Base-by-base conservation (phyloP, 2,113 vertebrate genomes). In the Morphnarchus princeps region DNA sequence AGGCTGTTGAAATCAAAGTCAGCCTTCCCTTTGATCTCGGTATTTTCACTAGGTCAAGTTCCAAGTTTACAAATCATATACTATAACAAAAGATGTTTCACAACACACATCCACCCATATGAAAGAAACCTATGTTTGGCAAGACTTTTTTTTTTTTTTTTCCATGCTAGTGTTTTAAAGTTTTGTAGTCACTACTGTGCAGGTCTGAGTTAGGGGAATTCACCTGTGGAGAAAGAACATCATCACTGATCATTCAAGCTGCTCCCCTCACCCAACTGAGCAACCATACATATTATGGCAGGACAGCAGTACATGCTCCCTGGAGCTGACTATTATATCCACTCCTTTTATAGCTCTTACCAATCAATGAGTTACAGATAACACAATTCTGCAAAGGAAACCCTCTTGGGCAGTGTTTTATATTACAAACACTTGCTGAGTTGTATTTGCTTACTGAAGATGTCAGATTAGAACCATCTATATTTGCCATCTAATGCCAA, bases 1-100 rank as follows among this genome's bases (percentile, higher is more conserved):
- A 77, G 86, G 59, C 77, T 71, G 62, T 61, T 87, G 72, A 87
- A 93, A 96, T 95, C 82, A 94, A 90, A 94, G 94, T 45, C 78
- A 94, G 54, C 38, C n/a, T 87, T 83, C 65, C 40, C 82, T 95
- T 95, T 96, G 89, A 94, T 92, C 89, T 92, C 45, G 13, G 5
- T 59, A 50, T 87, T 89, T 93, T 90, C 63, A 69, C 47, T 92
- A 90, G 82, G 78, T 87, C 89, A 73, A 49, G 59, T 94, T 95
- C 93, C 93, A 93, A 92, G 92, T 77, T 92, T 90, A 90, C 81
- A 80, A 83, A 87, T 67, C 77, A 24, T 38, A 58, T 8, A 40
- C 34, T 72, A 24, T 58, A 93, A 91, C 89, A 93, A 92, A 93
- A 92, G 89, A 63, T 80, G 85, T 92, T 96, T 96, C 82, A 77